Percentiles rank a stretch among this genome's conserved stretches.
Conservation (phyloP, 2,797 vertebrate species). For the Rhabdomys pumilio region DNA sequence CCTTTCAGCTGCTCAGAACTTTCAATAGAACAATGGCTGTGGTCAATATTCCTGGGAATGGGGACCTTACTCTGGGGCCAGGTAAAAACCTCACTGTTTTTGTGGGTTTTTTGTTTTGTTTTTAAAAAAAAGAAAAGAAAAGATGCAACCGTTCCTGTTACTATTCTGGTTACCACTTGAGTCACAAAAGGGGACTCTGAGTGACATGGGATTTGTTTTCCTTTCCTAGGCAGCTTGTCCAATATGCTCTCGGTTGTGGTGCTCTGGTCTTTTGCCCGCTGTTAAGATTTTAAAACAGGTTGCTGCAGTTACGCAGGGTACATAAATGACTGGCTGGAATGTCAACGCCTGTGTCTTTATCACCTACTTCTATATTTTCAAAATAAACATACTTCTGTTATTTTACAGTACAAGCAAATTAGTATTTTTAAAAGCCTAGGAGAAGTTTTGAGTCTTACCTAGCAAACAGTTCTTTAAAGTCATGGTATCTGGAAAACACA, state of each 20-base stretch:
- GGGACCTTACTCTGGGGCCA: conserved; percentile 99
- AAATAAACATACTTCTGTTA: conserved; percentile 7
- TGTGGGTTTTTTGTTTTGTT: neutral
- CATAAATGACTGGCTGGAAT: conserved; percentile 21
- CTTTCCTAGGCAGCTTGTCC: neutral
- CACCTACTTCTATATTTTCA: conserved; percentile 54
- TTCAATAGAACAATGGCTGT: conserved; percentile 92
- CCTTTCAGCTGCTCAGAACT: conserved; percentile 93
- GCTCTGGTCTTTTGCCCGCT: neutral
- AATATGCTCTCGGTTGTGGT: neutral
- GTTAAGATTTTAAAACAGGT: conserved; percentile 29
- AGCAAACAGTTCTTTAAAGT: conserved; percentile 26
- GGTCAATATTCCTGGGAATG: conserved; percentile 93
- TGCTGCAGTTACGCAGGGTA: neutral
- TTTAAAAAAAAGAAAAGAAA: neutral
- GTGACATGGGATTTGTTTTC: too few species aligned
- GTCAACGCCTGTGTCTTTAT: neutral
- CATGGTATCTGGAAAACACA: neutral
- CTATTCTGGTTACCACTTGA: conserved; percentile 61
- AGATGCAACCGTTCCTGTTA: conserved; percentile 39
- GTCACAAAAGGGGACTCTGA: neutral
- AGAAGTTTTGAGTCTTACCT: conserved; percentile 12
- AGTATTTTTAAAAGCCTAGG: conserved; percentile 8
- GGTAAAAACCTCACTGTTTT: conserved; percentile 90
- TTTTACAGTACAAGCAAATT: conserved; percentile 61